phyloP scores from a whole-genome alignment of 2,888 invertebrate genomes.

The Blera fallax region DNA sequence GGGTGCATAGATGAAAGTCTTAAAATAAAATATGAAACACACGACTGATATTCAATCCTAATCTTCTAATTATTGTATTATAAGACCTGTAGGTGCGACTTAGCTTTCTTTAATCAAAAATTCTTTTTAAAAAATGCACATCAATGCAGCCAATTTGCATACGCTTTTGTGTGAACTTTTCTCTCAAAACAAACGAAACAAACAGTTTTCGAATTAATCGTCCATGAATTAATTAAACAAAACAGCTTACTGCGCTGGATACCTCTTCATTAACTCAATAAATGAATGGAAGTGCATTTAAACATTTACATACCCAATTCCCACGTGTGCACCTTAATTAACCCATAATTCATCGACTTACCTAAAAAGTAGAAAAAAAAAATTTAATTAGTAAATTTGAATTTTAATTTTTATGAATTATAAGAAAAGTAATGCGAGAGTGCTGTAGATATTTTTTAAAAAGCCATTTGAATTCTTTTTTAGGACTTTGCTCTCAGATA shows the following conservation, averaged over 20 bases:
- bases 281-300: constrained; percentile 16
- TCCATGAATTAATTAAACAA: constrained; percentile 52
- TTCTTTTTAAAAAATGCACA: not conserved
- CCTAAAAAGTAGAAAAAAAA: constrained; percentile 48
- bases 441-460: not conserved
- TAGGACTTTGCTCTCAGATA: no score
- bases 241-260: constrained; percentile 9
- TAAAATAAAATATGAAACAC: not conserved
- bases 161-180: constrained; percentile 1
- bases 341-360: constrained; percentile 64
- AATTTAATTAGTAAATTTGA: constrained; percentile 50
- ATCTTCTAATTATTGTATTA: not conserved
- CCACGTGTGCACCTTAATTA: constrained; percentile 40
- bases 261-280: constrained; percentile 27
- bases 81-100: not conserved
- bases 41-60: not conserved
- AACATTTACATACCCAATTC: constrained; percentile 52
- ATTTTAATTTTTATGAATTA: not conserved
- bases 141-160: constrained; percentile 18
- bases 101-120: not conserved
- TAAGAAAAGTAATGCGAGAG: not conserved
- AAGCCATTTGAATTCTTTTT: no score
- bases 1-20: not conserved
- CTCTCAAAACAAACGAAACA: constrained; percentile 13
- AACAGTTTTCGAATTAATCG: constrained; percentile 44